Conservation (phyloP, 64 coral and sea anemone genomes). For the Dendrophyllia cribrosa region DNA sequence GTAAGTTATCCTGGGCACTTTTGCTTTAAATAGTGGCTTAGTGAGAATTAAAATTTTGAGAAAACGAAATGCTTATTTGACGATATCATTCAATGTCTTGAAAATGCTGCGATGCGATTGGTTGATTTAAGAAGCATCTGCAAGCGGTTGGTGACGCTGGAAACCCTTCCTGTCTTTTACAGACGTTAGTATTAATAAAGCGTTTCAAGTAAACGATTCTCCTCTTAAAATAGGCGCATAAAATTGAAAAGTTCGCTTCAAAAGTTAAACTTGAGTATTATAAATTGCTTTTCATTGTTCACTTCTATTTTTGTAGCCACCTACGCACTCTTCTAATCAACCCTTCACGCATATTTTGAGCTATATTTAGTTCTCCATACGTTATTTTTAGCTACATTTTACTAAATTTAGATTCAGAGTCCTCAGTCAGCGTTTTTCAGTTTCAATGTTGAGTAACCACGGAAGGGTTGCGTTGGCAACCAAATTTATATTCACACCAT, state of each 20-base stretch:
- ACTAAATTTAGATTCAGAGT: slow-evolving; percentile 13
- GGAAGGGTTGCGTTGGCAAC: no score
- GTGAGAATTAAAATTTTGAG: neutral
- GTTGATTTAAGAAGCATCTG: slow-evolving; percentile 17
- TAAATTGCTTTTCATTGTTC: neutral
- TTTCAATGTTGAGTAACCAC: neutral
- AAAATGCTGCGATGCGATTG: slow-evolving; percentile 14
- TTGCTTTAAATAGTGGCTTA: neutral
- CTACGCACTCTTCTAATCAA: neutral
- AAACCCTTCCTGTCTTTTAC: neutral
- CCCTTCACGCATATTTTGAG: neutral
- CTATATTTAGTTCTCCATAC: neutral
- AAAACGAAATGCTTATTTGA: slow-evolving; percentile 8
- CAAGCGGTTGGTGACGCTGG: neutral
- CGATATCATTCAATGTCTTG: neutral
- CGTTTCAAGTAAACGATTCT: neutral
- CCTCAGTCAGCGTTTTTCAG: neutral
- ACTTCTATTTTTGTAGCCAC: neutral
- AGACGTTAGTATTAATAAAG: neutral
- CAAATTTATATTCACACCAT: no score
- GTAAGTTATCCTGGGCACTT: neutral
- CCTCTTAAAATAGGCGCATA: neutral
- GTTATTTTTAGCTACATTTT: neutral
- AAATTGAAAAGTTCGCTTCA: neutral
- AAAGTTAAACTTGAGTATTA: neutral